Percentiles rank a stretch among this genome's conserved stretches.
Conservation (phyloP, 1,140 invertebrate genomes). For the Scaptomyza hsui region DNA sequence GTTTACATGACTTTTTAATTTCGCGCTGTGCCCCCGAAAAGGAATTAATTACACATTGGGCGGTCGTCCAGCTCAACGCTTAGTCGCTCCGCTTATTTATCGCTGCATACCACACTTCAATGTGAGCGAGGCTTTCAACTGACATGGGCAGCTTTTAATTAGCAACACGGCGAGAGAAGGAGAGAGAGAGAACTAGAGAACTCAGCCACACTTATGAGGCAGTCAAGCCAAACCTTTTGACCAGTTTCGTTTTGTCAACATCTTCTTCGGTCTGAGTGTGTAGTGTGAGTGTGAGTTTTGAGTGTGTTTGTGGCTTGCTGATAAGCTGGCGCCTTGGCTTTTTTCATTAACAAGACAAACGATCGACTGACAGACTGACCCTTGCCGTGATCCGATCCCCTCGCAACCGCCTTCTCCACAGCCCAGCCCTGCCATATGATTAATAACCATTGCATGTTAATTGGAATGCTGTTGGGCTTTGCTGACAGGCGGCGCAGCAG, state of each 20-base stretch:
- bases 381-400: slow-evolving; percentile 15
- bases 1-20: slow-evolving; percentile 84
- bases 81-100: slow-evolving; percentile 59
- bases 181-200: slow-evolving; percentile 12
- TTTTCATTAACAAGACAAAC: slow-evolving; percentile 83
- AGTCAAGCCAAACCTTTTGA: slow-evolving; percentile 36
- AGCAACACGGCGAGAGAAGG: slow-evolving; percentile 40
- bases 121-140: slow-evolving; percentile 63
- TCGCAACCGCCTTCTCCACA: neutral
- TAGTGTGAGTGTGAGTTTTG: slow-evolving; percentile 6
- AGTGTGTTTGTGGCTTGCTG: slow-evolving; percentile 69
- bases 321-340: slow-evolving; percentile 83
- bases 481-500: slow-evolving; percentile 56
- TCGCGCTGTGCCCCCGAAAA: slow-evolving; percentile 77
- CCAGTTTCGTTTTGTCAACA: slow-evolving; percentile 72
- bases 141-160: slow-evolving; percentile 82
- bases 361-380: slow-evolving; percentile 44
- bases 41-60: slow-evolving; percentile 84
- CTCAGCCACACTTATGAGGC: slow-evolving; percentile 67
- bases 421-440: slow-evolving; percentile 62
- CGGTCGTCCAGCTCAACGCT: slow-evolving; percentile 64
- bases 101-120: slow-evolving; percentile 78
- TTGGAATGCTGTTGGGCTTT: slow-evolving; percentile 43
- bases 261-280: slow-evolving; percentile 48
- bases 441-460: slow-evolving; percentile 77